Evolutionary conservation across 2,888 invertebrate genomes (phyloP).

Genomic region (Abrostola tripartita): DNA sequence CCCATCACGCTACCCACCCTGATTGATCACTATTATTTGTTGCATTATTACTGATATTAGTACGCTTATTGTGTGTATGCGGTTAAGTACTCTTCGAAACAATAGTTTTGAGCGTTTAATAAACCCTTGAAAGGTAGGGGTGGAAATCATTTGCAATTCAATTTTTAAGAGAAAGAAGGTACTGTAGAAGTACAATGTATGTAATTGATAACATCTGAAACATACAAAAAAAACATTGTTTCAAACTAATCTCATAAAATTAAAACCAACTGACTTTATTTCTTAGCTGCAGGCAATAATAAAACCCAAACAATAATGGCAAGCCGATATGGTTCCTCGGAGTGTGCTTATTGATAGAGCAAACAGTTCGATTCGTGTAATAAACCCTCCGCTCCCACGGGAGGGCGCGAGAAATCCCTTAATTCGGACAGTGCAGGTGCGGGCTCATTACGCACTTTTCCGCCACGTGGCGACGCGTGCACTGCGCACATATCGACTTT

Average conservation of each 20-base stretch:
- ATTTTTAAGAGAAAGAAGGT: not conserved
- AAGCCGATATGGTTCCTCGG: slow-evolving; percentile 74
- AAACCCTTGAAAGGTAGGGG: slow-evolving; percentile 23
- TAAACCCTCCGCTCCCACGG: slow-evolving; percentile 82
- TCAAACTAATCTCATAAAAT: slow-evolving; percentile 48
- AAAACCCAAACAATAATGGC: slow-evolving; percentile 65
- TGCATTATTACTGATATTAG: slow-evolving; percentile 74
- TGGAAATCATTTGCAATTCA: not conserved
- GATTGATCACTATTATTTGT: slow-evolving; percentile 77
- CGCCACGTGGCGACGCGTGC: slow-evolving; percentile 85
- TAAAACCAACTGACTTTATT: slow-evolving; percentile 61
- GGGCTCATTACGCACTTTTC: slow-evolving; percentile 85
- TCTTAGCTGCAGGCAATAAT: slow-evolving; percentile 62
- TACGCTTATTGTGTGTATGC: slow-evolving; percentile 70
- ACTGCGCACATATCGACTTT: slow-evolving; percentile 64
- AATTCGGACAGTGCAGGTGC: slow-evolving; percentile 86
- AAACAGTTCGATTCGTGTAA: slow-evolving; percentile 74
- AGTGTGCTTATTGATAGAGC: slow-evolving; percentile 78
- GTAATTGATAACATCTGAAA: not conserved
- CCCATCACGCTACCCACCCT: slow-evolving; percentile 84
- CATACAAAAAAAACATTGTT: not conserved
- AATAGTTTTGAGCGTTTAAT: slow-evolving; percentile 56
- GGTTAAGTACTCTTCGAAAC: slow-evolving; percentile 69
- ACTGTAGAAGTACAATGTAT: not conserved
- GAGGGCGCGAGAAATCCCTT: slow-evolving; percentile 88